Evolutionary conservation across 2,113 vertebrate genomes (phyloP), one percentile per base, ranked within the genome.

Genomic region (Hippocampus zosterae): DNA sequence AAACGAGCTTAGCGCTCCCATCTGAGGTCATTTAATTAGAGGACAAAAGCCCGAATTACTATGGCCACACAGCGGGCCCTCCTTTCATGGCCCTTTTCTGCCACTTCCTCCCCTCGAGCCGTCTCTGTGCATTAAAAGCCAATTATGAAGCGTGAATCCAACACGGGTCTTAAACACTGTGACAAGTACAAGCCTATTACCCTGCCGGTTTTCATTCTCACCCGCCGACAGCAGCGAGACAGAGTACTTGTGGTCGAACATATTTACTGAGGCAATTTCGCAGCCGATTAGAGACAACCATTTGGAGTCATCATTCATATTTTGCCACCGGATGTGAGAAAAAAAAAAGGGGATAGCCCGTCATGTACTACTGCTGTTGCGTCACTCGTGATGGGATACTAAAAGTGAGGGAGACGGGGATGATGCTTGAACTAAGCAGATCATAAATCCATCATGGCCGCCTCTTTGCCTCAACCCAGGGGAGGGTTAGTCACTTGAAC

Each of bases 31-130:
- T 89, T 91, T 91, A 89, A 90, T 91, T 91, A 89, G 60, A 84
- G 85, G 84, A 91, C 88, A 91, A 91, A 91, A 85, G 85, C 70
- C 77, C 85, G 74, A 90, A 88, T 90, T 81, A 86, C 76, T 88
- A 69, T 81, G 79, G 79, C 82, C 85, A 80, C 86, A 87, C 87
- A 86, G 82, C 72, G 19, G 80, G 84, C 70, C 70, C 78, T 76
- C 78, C 74, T 86, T 90, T 89, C 84, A 78, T 75, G 80, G 72
- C 81, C 71, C 84, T 74, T 78, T 77, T 84, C 87, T 53, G 73
- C 74, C 76, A 46, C 44, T 81, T 76, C 76, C 71, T 75, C 69
- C 77, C 85, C 74, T 83, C 76, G 52, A 85, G 81, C 76, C 33
- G 66, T 78, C 88, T 80, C 81, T 69, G 70, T 77, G 81, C 73